Conservation (phyloP, 2,888 invertebrate genomes). For the Stomorhina lunata region DNA sequence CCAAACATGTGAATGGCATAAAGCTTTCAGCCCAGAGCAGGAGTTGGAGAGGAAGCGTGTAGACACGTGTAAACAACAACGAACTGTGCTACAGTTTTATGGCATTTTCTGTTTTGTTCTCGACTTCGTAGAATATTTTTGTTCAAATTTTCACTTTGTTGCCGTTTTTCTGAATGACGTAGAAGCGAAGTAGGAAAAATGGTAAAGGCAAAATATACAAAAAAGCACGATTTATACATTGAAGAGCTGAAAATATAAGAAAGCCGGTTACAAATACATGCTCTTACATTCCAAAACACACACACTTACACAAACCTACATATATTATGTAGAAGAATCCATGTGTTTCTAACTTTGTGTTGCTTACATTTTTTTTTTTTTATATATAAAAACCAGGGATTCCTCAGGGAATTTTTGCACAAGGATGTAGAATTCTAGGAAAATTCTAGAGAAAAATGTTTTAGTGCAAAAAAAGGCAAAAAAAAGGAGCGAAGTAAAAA, state of each 20-base stretch:
- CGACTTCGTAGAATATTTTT: slow-evolving; percentile 24
- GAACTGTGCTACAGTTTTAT: slow-evolving; percentile 14
- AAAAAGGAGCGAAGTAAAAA: slow-evolving; percentile 1
- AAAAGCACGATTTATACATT: background rate
- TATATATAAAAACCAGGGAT: background rate
- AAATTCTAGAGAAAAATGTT: slow-evolving; percentile 51
- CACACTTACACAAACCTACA: background rate
- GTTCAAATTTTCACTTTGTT: background rate
- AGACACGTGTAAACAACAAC: slow-evolving; percentile 42
- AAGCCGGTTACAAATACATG: slow-evolving; percentile 24
- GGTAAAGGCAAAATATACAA: slow-evolving; percentile 21
- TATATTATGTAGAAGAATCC: background rate
- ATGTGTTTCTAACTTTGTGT: background rate
- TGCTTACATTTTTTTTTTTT: background rate
- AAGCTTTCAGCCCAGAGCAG: background rate
- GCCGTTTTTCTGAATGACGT: slow-evolving; percentile 43
- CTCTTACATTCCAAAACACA: background rate
- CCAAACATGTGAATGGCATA: background rate
- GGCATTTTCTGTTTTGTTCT: slow-evolving; percentile 46
- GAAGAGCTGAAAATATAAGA: too few species aligned
- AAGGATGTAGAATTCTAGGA: slow-evolving; percentile 54
- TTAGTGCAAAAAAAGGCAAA: background rate
- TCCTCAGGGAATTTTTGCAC: slow-evolving; percentile 38
- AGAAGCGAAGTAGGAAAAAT: background rate
- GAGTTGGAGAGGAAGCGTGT: slow-evolving; percentile 35